phyloP scores from a whole-genome alignment of 30 jellyfish, hydroid and myxozoan genomes.

The Pseudorhiza aurosa region DNA sequence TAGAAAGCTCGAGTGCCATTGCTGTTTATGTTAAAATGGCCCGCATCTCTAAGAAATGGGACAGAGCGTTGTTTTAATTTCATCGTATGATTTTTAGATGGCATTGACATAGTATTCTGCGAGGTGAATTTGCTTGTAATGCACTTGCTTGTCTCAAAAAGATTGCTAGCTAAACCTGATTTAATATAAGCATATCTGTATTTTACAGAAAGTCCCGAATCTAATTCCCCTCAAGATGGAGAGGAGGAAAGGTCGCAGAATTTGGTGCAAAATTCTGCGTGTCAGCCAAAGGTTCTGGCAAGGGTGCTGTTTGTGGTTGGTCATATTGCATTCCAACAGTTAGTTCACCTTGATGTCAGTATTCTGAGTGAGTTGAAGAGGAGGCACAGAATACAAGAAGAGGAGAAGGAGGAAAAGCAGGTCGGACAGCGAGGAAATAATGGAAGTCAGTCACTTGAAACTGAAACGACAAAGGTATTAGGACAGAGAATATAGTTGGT shows the following conservation, averaged over 20 bases:
- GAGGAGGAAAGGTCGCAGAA: neutral
- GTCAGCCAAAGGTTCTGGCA: constrained; percentile 84
- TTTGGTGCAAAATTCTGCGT: neutral
- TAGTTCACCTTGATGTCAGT: constrained; percentile 88
- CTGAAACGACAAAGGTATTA: constrained; percentile 34
- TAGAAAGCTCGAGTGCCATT: too few species aligned
- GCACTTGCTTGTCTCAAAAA: too few species aligned
- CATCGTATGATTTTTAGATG: too few species aligned
- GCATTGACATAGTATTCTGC: too few species aligned
- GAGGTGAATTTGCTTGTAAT: too few species aligned
- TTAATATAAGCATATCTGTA: too few species aligned
- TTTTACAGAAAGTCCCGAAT: constrained; percentile 4
- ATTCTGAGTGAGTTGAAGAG: constrained; percentile 88
- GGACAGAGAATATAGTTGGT: too few species aligned
- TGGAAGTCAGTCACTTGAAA: constrained; percentile 14
- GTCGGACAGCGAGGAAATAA: constrained; percentile 34
- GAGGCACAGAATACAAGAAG: constrained; percentile 83
- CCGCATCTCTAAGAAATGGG: too few species aligned
- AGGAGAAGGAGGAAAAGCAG: constrained; percentile 68
- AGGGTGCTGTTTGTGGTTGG: constrained; percentile 91
- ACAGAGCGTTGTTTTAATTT: too few species aligned
- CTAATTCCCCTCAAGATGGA: neutral
- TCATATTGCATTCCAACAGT: constrained; percentile 84
- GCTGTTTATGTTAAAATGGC: too few species aligned
- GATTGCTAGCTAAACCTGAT: too few species aligned